Evolutionary conservation across 2,888 invertebrate species (phyloP), one percentile per base, ranked within the genome.

Genomic region (Heterodera filipjevi): DNA sequence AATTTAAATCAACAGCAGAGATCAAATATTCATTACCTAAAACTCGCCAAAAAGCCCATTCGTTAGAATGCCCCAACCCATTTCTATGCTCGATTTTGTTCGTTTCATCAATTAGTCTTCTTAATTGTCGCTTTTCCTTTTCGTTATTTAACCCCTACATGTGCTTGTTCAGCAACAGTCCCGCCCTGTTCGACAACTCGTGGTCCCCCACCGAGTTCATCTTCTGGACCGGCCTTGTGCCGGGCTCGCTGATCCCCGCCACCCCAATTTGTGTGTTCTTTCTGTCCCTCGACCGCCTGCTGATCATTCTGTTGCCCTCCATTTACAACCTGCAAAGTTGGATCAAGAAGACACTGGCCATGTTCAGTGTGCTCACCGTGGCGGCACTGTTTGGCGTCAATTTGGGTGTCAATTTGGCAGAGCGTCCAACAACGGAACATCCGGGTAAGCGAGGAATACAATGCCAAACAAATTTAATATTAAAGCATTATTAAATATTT

Each of bases 201-300:
- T 12, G 19, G 59, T 66, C 30, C 3, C 30, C 59, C 27, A 75
- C 75, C 12, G 30, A 75, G 66, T n/a, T 59, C n/a, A 75, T 79
- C 30, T 79, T 78, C 66, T 79, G 79, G 79, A 32, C 74, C 32
- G 79, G 79, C 33, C 27, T 79, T 22, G n/a, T 79, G 6, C 66
- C 77, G 32, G 79, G 79, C 30, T 78, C 59, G 39, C 64, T 79
- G 53, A 53, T 79, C 39, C 79, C 79, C 12, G 79, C 79, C 70
- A 71, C 79, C 6, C 79, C 79, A 6, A 49, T 79, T 49, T 53
- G 70, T 44, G 79, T 79, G 6, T 64, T 79, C 35, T 79, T 79
- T 16, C 68, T 79, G 32, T 77, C 79, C 30, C n/a, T 78, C 8
- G 79, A 79, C 27, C 76, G 79, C 5, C 66, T 79, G 71, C 33